Base-by-base conservation (phyloP, 2,113 vertebrate genomes). In the Acrocephalus kingi region DNA sequence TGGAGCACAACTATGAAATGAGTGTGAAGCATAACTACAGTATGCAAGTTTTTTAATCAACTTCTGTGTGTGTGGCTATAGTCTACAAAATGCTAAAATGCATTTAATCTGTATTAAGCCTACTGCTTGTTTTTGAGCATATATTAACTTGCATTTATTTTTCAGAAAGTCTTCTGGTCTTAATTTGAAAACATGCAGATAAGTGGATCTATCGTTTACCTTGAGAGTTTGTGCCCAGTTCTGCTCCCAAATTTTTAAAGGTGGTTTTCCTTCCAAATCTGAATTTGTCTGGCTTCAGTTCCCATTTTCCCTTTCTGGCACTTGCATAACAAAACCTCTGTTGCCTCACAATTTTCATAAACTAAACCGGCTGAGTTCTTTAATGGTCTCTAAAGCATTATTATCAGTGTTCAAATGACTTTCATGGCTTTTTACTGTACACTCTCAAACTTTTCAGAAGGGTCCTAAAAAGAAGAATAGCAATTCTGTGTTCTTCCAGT, bases 191-290 rank as follows among this genome's bases (percentile, higher is more conserved):
- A 63, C 63, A 66, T 11, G 5, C 0, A 0, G 33, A 74, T 46
- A 62, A 67, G 51, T 48, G 68, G 84, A 81, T 94, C 74, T 93
- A 41, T 89, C 39, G 52, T 54, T 93, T 92, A 67, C 23, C 59
- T 80, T 94, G 46, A 48, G 59, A 88, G 33, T 58, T 83, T 95
- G 59, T 88, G 91, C 75, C 81, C 78, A 92, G 41, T 84, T 93
- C 83, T 78, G 80, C 68, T 92, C 79, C 46, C 45, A 84, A n/a
- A 35, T 62, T 93, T 91, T 90, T 69, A 52, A 52, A 81, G 71
- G 39, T 75, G 31, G 3, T 24, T 69, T 93, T 81, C 75, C 73
- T 87, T 88, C 94, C 67, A 89, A 89, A 81, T 91, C 56, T 80
- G 79, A 80, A 23, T 85, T 90, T 83, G 31, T 80, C 71, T 94